A percentile compares a stretch with the other conserved stretches of the same genome.
Evolutionary conservation across 2,888 invertebrate species (phyloP).

Genomic region (Scelioninae gen. 2): DNA sequence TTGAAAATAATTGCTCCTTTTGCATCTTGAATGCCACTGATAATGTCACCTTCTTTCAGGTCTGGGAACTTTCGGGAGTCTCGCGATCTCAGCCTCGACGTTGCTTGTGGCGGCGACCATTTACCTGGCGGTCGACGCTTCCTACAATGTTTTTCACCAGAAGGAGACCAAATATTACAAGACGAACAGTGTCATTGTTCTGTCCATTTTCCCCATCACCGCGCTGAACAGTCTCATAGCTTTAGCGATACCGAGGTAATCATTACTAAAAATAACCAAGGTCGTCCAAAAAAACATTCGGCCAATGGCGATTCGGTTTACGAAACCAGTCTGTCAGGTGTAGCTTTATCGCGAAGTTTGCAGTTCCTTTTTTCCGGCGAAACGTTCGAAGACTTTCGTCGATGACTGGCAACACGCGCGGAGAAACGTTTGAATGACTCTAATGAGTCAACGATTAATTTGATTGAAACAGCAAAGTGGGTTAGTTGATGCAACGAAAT

Average conservation of each 20-base stretch:
- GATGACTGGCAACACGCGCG: too few species aligned
- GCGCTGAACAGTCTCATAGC: conserved; percentile 70
- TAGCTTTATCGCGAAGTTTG: too few species aligned
- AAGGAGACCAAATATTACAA: conserved; percentile 69
- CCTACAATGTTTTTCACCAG: conserved; percentile 67
- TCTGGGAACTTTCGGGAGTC: conserved; percentile 68
- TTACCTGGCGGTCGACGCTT: conserved; percentile 68
- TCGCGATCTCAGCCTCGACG: conserved; percentile 66
- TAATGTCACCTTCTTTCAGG: conserved; percentile 62
- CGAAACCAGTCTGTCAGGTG: conserved; percentile 1
- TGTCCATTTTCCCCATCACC: conserved; percentile 71
- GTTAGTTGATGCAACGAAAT: too few species aligned
- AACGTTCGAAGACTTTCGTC: too few species aligned
- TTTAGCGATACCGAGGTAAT: conserved; percentile 71
- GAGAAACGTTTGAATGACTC: too few species aligned
- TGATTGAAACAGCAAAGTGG: too few species aligned
- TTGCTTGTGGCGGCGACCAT: conserved; percentile 67
- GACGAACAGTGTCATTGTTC: conserved; percentile 66
- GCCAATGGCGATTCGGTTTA: not conserved
- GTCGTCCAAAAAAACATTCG: not conserved
- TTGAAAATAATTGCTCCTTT: too few species aligned
- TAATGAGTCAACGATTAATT: too few species aligned
- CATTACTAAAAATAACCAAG: conserved; percentile 22
- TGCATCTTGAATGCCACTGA: too few species aligned
- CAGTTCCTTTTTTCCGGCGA: too few species aligned